A percentile compares a stretch with the other conserved stretches of the same genome.
Evolutionary conservation across 2,113 vertebrate genomes (phyloP).

Genomic region (Cryptotis parvus): DNA sequence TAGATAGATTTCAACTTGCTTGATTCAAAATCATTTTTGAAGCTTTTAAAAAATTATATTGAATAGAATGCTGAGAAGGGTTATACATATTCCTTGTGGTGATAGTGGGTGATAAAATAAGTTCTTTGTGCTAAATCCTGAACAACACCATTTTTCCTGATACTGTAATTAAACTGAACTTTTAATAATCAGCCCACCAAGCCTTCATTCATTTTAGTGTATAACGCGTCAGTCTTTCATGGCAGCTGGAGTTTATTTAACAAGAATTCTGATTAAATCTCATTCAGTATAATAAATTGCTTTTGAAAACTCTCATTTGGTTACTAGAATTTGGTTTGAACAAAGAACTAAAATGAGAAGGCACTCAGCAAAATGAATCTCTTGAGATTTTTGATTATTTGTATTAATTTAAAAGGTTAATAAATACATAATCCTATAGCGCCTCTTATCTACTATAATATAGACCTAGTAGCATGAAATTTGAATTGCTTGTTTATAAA

Average conservation of each 20-base stretch:
- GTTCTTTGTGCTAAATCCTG: conserved; percentile 15
- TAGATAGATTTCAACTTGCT: conserved; percentile 24
- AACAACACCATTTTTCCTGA: conserved; percentile 51
- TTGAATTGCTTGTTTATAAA: conserved; percentile 60
- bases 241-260: conserved; percentile 70
- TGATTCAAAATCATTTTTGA: conserved; percentile 48
- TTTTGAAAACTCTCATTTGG: conserved; percentile 61
- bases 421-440: conserved; percentile 58
- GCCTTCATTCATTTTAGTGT: conserved; percentile 49
- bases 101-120: not conserved
- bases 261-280: conserved; percentile 72
- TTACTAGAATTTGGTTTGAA: conserved; percentile 67
- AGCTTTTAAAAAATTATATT: conserved; percentile 57
- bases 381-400: conserved; percentile 71
- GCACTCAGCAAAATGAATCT: conserved; percentile 60
- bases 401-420: conserved; percentile 70
- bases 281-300: conserved; percentile 64
- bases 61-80: conserved; percentile 53
- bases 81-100: not conserved
- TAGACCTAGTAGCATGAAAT: conserved; percentile 26
- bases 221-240: conserved; percentile 52
- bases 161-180: conserved; percentile 69
- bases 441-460: conserved; percentile 54
- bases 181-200: conserved; percentile 71
- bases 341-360: conserved; percentile 67